Evolutionary conservation across 2,113 vertebrate genomes (phyloP), one percentile per base, ranked within the genome.

Genomic region (Nothocercus julius): DNA sequence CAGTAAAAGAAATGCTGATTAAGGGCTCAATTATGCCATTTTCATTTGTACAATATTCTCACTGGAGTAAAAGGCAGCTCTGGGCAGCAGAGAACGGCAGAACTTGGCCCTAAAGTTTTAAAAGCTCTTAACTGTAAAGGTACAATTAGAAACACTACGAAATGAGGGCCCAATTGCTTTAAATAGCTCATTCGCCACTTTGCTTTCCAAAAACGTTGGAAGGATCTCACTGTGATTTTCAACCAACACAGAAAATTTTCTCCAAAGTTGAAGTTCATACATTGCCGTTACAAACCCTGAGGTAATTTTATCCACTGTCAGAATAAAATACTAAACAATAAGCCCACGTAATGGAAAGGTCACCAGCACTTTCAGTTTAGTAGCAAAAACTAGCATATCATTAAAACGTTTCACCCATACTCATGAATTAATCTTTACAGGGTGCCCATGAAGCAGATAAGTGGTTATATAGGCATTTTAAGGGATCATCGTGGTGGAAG

Each of bases 1-100:
- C 92, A 94, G 92, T 90, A 85, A 88, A 96, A 94, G 85, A 95
- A 95, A 81, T 95, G 93, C 87, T 94, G 93, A 97, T 94, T 89
- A 94, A 96, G 92, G 49, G 64, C 89, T 86, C 85, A 94, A 78
- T 95, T 94, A 86, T 85, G 58, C 54, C 9, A 2, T 95, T 91
- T 90, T 86, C 72, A 62, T 62, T 92, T 25, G 56, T 76, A 87
- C 40, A 96, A 93, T 96, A 66, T 73, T 78, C 85, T 82, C 4
- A 0, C 51, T 86, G 53, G 70, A 93, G 82, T 94, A 47, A 80
- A 94, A 93, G 85, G 79, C 68, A 87, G 80, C 80, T 96, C 90
- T 82, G 88, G 79, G 56, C 70, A 93, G 73, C 2, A 0, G 27
- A 77, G 63, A 85, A 79, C 32, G 59, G 67, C 54, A 82, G 40